Conservation (phyloP, 2,797 vertebrate genomes). For the Coregonus ussuriensis region DNA sequence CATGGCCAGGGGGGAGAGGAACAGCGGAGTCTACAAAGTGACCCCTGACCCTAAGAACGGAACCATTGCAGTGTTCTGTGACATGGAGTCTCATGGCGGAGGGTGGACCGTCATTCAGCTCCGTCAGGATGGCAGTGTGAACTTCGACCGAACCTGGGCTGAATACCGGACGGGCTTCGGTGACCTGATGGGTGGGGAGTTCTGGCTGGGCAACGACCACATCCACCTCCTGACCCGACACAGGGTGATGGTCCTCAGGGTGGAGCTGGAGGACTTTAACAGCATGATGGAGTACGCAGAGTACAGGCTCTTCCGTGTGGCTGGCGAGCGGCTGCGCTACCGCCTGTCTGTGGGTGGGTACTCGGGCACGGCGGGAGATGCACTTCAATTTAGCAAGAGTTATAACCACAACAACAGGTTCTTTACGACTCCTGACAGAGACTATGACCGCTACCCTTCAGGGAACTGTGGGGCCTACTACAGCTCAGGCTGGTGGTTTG, state of each 20-base stretch:
- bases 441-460: slow-evolving; percentile 90
- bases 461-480: slow-evolving; percentile 96
- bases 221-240: slow-evolving; percentile 89
- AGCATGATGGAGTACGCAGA: slow-evolving; percentile 79
- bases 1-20: slow-evolving; percentile 68
- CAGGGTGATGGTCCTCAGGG: slow-evolving; percentile 86
- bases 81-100: slow-evolving; percentile 87
- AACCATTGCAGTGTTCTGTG: slow-evolving; percentile 85
- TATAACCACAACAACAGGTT: slow-evolving; percentile 89
- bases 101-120: slow-evolving; percentile 93
- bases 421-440: slow-evolving; percentile 91
- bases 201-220: slow-evolving; percentile 94
- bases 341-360: slow-evolving; percentile 82
- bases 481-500: slow-evolving; percentile 98
- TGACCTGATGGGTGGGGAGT: slow-evolving; percentile 80
- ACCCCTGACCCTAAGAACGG: slow-evolving; percentile 75
- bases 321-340: slow-evolving; percentile 86
- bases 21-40: slow-evolving; percentile 82
- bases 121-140: slow-evolving; percentile 85
- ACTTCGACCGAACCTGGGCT: slow-evolving; percentile 89
- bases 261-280: slow-evolving; percentile 91
- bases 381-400: slow-evolving; percentile 81
- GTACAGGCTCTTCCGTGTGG: slow-evolving; percentile 87
- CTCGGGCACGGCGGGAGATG: slow-evolving; percentile 90
- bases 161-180: slow-evolving; percentile 93